Base-by-base conservation (phyloP, 2,888 invertebrate genomes). In the Microctonus brassicae region DNA sequence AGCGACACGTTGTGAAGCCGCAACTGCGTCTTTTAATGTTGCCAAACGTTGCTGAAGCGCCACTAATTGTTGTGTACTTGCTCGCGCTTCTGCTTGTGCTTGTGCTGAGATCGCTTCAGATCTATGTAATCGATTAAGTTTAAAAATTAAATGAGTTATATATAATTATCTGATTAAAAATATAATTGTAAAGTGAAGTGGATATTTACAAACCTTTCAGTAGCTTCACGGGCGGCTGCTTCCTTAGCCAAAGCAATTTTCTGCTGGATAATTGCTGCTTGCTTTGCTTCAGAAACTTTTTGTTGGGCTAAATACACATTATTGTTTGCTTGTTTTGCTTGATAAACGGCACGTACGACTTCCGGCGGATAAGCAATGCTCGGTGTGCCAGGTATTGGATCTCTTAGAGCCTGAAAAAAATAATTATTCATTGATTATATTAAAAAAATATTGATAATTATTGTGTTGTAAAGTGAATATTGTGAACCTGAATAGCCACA, bases 191-290 rank as follows among this genome's bases (percentile, higher is more conserved):
- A 29, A 5, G 29, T 29, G 29, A 3, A 29, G 29, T 29, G 7
- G n/a, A n/a, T n/a, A n/a, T n/a, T n/a, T 29, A 3, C 7, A 6
- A 29, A 87, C 87, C 86, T 83, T 2, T 79, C 79, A 6, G 85
- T 79, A 68, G 87, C 85, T 71, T 87, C 87, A 33, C 83, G 83
- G 0, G 94, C 93, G 7, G 92, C 91, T 0, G 93, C 91, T 82
- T 94, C 94, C 82, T 93, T 94, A n/a, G 92, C 92, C 77, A 92
- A 91, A 42, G 94, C 94, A 34, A 93, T 88, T 77, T 91, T 91
- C 81, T 94, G 94, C 75, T 94, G 94, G 78, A 92, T 90, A 6
- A 93, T 84, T 0, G 94, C 92, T 0, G 92, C 91, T 75, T 94
- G 92, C 81, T 94, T 94, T 3, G 93, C 94, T 0, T 92, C 92